Evolutionary conservation across 2,888 invertebrate genomes (phyloP).

Genomic region (Pristionchus maxplancki): DNA sequence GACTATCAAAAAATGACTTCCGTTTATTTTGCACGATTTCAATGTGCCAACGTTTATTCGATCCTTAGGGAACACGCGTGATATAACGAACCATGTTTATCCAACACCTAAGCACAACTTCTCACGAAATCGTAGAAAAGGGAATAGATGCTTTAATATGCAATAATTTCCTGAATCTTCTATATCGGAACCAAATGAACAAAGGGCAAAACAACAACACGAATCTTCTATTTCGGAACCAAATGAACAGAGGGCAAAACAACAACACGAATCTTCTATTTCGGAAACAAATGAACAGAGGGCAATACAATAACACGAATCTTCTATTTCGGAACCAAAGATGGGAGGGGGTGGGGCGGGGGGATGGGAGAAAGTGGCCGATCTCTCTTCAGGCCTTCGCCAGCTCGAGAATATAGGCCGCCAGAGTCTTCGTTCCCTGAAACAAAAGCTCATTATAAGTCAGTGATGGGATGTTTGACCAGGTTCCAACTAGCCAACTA

Average conservation of each 20-base stretch:
- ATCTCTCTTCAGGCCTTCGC: conserved; percentile 47
- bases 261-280: neutral
- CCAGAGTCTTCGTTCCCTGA: conserved; percentile 74
- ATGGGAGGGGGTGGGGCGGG: neutral
- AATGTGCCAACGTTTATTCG: too few relatives aligned
- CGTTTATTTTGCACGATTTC: too few relatives aligned
- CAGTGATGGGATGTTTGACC: neutral
- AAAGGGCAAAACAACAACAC: neutral
- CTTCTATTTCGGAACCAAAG: neutral
- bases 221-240: too few relatives aligned
- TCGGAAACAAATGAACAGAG: neutral
- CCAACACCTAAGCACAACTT: too few relatives aligned
- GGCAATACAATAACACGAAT: neutral
- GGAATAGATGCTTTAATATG: too few relatives aligned
- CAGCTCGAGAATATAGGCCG: conserved; percentile 74
- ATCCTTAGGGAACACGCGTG: too few relatives aligned
- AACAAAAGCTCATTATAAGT: too few relatives aligned
- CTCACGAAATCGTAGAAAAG: too few relatives aligned
- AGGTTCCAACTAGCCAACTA: neutral
- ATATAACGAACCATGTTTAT: too few relatives aligned
- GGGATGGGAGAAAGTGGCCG: neutral
- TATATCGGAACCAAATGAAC: neutral
- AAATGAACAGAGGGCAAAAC: too few relatives aligned
- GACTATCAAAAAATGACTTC: too few relatives aligned
- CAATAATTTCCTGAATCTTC: neutral